Conservation (phyloP, 1,140 invertebrate species). For the Leptinotarsa undecemlineata region DNA sequence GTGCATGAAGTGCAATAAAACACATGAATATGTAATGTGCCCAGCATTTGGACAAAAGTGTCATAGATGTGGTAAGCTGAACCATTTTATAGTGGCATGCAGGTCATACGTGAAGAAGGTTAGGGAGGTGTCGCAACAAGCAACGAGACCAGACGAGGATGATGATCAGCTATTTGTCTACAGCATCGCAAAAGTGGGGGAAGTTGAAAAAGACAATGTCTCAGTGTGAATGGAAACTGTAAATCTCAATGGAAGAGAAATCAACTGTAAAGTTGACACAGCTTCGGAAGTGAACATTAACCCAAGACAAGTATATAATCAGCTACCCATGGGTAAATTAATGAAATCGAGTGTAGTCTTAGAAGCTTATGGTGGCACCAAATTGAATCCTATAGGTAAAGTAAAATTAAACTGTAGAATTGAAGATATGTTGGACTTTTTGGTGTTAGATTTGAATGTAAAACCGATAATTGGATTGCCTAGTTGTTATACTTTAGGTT, state of each 20-base stretch:
- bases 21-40: conserved; percentile 14
- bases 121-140: conserved; percentile 10
- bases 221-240: background rate
- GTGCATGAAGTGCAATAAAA: conserved; percentile 24
- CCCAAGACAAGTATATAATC: conserved; percentile 13
- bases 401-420: background rate
- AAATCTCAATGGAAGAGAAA: conserved; percentile 1
- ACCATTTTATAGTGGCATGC: conserved; percentile 23
- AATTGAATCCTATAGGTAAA: conserved; percentile 18
- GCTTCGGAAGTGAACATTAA: conserved; percentile 27
- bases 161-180: conserved; percentile 11
- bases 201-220: conserved; percentile 4
- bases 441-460: background rate
- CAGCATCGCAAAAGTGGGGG: conserved; percentile 13
- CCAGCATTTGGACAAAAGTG: conserved; percentile 26
- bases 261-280: conserved; percentile 26
- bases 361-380: conserved; percentile 26
- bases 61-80: conserved; percentile 20
- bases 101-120: background rate
- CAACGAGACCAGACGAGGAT: conserved; percentile 1
- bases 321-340: conserved; percentile 17
- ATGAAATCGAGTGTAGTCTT: conserved; percentile 15
- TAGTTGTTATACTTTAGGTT: conserved; percentile 1
- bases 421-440: background rate
- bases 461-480: conserved; percentile 2